Conservation (phyloP, 1,140 invertebrate species). For the Melitaea cinxia region DNA sequence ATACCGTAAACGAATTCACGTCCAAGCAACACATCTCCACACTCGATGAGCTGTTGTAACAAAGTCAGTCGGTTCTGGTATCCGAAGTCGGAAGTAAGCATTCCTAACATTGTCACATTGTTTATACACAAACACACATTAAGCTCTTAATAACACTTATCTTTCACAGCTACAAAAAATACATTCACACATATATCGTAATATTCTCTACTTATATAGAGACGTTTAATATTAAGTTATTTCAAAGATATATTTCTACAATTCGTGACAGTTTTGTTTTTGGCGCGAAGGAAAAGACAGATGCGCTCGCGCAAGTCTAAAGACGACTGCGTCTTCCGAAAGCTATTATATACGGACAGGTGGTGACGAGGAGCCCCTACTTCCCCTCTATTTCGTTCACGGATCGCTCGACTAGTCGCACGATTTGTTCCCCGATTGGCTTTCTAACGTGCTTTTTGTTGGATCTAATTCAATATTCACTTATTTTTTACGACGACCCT, state of each 20-base stretch:
- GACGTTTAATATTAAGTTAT: neutral
- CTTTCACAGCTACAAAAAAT: slow-evolving; percentile 1
- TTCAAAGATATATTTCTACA: slow-evolving; percentile 2
- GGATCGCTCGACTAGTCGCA: slow-evolving; percentile 39
- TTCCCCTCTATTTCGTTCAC: slow-evolving; percentile 56
- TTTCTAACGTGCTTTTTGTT: slow-evolving; percentile 23
- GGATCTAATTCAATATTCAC: slow-evolving; percentile 32
- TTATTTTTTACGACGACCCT: slow-evolving; percentile 38
- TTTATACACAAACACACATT: slow-evolving; percentile 20
- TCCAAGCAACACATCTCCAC: slow-evolving; percentile 66
- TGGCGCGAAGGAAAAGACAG: slow-evolving; percentile 66
- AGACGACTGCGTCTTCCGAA: slow-evolving; percentile 69
- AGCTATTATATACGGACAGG: slow-evolving; percentile 71
- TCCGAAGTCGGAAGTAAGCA: slow-evolving; percentile 67
- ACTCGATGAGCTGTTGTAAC: slow-evolving; percentile 72
- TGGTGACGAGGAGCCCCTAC: slow-evolving; percentile 71
- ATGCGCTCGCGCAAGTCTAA: slow-evolving; percentile 63
- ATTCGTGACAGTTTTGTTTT: slow-evolving; percentile 36
- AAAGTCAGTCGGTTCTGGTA: slow-evolving; percentile 67
- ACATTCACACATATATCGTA: neutral
- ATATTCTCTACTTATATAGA: too few species aligned
- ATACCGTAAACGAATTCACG: slow-evolving; percentile 60
- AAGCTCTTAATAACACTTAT: slow-evolving; percentile 7
- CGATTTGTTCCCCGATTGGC: slow-evolving; percentile 40
- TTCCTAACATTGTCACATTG: slow-evolving; percentile 69